Percentiles rank a stretch among this genome's conserved stretches.
Conservation (phyloP, 2,888 invertebrate species). For the Homarus gammarus region DNA sequence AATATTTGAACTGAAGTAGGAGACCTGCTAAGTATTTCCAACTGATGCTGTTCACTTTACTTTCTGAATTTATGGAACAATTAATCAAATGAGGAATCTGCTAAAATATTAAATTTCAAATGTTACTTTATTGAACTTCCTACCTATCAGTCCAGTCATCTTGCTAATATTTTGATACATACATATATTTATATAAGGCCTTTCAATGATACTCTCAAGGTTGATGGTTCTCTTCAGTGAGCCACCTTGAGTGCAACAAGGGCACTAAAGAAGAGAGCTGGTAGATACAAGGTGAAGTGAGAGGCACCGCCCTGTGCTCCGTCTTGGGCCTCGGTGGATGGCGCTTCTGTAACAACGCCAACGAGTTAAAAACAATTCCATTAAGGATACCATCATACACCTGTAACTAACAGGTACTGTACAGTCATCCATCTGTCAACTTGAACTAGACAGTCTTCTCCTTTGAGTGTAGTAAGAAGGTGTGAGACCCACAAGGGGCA, state of each 20-base stretch:
- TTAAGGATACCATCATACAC: too few species aligned
- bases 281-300: background rate
- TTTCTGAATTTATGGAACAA: background rate
- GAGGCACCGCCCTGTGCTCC: background rate
- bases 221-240: slow-evolving; percentile 9
- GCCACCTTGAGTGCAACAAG: slow-evolving; percentile 23
- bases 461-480: too few species aligned
- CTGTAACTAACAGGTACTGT: too few species aligned
- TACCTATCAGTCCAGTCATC: background rate
- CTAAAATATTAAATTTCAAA: background rate
- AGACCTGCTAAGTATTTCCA: background rate
- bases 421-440: too few species aligned
- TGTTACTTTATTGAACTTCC: background rate
- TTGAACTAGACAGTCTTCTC: too few species aligned
- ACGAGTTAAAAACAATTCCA: too few species aligned
- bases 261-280: background rate
- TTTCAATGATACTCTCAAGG: slow-evolving; percentile 14
- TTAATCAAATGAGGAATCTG: background rate
- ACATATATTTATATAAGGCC: slow-evolving; percentile 8
- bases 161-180: slow-evolving; percentile 1
- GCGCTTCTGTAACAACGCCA: background rate
- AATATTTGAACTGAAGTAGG: background rate
- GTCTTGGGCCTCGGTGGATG: background rate
- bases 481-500: too few species aligned
- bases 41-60: background rate